Conservation (phyloP, 2,888 invertebrate species). For the Caenorhabditis sp. region DNA sequence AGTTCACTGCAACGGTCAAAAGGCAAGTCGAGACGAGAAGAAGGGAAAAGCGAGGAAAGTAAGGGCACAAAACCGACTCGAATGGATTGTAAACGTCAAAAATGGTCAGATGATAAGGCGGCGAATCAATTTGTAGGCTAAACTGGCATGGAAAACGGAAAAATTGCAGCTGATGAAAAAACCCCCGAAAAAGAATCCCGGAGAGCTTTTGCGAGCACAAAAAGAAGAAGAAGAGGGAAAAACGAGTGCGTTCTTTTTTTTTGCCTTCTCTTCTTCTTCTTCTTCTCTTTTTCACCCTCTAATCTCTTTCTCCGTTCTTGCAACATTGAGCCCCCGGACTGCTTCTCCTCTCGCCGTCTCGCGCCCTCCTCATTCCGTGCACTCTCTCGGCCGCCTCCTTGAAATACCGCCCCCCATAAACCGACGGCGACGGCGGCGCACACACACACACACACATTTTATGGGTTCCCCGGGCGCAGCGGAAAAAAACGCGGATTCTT, state of each 20-base stretch:
- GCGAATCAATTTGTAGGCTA: neutral
- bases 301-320: too few relatives aligned
- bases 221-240: neutral
- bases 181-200: neutral
- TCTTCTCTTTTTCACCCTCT: neutral
- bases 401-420: constrained; percentile 50
- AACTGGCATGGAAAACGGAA: constrained; percentile 2
- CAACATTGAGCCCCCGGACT: constrained; percentile 40
- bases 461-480: constrained; percentile 38
- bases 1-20: too few relatives aligned
- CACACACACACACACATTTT: too few relatives aligned
- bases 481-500: neutral
- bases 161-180: neutral
- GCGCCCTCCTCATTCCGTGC: constrained; percentile 14
- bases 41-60: neutral
- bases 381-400: constrained; percentile 11
- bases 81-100: constrained; percentile 1
- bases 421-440: constrained; percentile 50
- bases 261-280: neutral
- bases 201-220: neutral
- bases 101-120: neutral
- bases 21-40: neutral
- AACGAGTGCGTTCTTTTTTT: constrained; percentile 1
- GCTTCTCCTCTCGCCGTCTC: neutral
- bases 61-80: neutral